Percentiles rank a stretch among this genome's conserved stretches.
phyloP scores from a whole-genome alignment of 2,888 invertebrate genomes.

The Drosophila kuntzei region DNA sequence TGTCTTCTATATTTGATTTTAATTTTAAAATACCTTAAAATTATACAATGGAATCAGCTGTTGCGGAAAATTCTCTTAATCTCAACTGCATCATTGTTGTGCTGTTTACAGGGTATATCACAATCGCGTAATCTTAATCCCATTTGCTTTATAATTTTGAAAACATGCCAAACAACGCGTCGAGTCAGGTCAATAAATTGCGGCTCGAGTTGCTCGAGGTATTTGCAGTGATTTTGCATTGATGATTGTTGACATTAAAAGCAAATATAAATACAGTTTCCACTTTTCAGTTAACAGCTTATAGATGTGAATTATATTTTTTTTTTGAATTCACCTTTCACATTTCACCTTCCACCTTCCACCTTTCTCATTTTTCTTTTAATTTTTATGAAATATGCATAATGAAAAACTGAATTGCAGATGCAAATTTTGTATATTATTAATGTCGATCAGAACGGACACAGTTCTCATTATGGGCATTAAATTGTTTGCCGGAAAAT shows the following conservation, averaged over 20 bases:
- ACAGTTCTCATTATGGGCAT: constrained; percentile 62
- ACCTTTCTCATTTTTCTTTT: background rate
- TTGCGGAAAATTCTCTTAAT: background rate
- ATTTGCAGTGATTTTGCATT: constrained; percentile 71
- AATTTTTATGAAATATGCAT: constrained; percentile 35
- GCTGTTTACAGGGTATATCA: background rate
- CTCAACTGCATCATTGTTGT: background rate
- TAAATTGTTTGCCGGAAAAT: constrained; percentile 66
- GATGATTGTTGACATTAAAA: constrained; percentile 80
- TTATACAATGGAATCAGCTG: too few species aligned
- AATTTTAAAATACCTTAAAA: too few species aligned
- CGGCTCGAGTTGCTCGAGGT: constrained; percentile 36
- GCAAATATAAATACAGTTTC: constrained; percentile 63
- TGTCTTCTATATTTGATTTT: too few species aligned
- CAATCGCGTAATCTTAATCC: background rate
- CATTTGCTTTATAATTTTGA: constrained; percentile 30
- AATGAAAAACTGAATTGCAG: constrained; percentile 49
- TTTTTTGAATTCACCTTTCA: constrained; percentile 6
- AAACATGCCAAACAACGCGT: constrained; percentile 6
- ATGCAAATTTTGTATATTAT: constrained; percentile 61
- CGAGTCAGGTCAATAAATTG: constrained; percentile 31
- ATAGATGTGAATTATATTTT: constrained; percentile 30
- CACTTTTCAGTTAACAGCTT: constrained; percentile 48
- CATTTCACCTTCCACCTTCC: too few species aligned
- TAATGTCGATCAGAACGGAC: constrained; percentile 51